Percentiles rank a stretch among this genome's conserved stretches.
Evolutionary conservation across 2,113 vertebrate genomes (phyloP).

Genomic region (Vulpes lagopus): DNA sequence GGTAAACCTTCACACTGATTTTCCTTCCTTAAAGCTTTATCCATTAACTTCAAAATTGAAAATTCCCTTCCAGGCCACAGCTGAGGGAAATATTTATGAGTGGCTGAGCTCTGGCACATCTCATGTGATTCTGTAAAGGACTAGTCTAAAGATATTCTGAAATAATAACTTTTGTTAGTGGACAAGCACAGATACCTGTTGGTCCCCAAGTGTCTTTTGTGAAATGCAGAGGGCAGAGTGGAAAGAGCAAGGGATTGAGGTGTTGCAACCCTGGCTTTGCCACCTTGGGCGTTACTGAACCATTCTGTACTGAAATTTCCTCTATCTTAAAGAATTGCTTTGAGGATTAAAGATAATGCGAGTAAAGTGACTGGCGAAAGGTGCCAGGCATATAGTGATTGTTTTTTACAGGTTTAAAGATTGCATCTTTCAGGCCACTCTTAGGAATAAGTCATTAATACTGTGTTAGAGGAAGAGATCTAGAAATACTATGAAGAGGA

Average conservation of each 20-base stretch:
- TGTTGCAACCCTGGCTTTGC: background rate
- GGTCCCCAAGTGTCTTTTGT: background rate
- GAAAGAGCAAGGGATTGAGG: background rate
- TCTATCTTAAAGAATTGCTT: background rate
- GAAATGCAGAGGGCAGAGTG: background rate
- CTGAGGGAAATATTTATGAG: background rate
- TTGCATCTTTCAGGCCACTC: background rate
- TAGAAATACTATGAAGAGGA: background rate
- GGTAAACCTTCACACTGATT: background rate
- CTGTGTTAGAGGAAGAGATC: background rate
- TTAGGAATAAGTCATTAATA: background rate
- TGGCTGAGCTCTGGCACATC: background rate
- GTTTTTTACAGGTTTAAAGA: background rate
- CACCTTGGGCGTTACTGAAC: background rate
- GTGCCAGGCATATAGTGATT: background rate
- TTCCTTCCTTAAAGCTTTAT: background rate
- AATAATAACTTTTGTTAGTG: background rate
- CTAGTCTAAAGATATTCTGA: background rate
- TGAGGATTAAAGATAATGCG: constrained; percentile 32
- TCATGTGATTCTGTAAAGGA: background rate
- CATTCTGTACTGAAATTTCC: background rate
- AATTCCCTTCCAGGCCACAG: background rate
- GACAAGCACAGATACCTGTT: background rate
- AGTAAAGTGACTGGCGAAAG: background rate
- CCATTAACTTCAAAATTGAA: background rate